Conservation (phyloP, 2,113 vertebrate genomes). For the Bucco capensis region DNA sequence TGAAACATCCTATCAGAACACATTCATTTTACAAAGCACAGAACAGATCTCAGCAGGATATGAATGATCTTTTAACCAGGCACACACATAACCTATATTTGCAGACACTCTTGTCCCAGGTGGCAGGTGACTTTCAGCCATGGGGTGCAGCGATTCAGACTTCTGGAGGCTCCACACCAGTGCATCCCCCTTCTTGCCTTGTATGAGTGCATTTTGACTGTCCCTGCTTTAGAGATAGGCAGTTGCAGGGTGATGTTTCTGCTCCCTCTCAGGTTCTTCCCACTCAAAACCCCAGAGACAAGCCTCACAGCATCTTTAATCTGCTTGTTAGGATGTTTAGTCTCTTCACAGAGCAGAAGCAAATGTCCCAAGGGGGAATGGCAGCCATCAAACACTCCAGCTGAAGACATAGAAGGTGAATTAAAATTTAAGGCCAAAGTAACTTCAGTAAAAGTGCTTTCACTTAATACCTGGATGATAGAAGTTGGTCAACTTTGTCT, state of each 20-base stretch:
- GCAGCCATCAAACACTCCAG: background rate
- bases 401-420: background rate
- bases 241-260: background rate
- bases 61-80: background rate
- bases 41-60: background rate
- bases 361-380: background rate
- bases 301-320: background rate
- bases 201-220: background rate
- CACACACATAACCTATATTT: background rate
- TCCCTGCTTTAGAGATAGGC: background rate
- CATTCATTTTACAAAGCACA: background rate
- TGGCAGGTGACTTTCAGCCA: background rate
- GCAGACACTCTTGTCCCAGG: background rate
- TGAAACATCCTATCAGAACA: background rate
- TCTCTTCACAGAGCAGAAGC: background rate
- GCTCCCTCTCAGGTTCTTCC: background rate
- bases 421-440: constrained; percentile 15
- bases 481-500: rapidly evolving
- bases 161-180: background rate
- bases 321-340: background rate
- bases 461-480: background rate
- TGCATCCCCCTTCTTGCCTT: background rate
- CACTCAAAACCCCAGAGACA: background rate
- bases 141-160: background rate
- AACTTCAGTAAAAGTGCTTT: background rate